These are phyloP conservation scores for Pipra filicauda DNA, from an alignment of 2,113 vertebrate species.

Conservation along the genomic window DNA sequence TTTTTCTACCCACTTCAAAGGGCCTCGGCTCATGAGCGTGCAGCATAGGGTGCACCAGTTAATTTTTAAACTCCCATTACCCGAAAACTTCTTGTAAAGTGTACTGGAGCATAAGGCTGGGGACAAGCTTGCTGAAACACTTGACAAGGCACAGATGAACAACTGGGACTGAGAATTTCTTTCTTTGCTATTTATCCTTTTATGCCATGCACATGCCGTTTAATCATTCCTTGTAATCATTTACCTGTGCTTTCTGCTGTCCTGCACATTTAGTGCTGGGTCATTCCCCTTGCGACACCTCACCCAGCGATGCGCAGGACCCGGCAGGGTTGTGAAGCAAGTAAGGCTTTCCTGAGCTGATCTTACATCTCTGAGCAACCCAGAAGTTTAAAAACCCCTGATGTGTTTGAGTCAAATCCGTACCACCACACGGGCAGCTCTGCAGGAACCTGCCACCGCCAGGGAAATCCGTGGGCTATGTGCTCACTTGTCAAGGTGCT, in stretches of 20 bases:
- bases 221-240: not conserved
- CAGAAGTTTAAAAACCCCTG: not conserved
- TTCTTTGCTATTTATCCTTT: not conserved
- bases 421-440: rapidly evolving
- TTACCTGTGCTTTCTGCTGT: not conserved
- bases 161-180: not conserved
- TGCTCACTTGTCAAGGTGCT: not conserved
- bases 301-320: rapidly evolving
- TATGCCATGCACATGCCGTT: not conserved
- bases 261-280: not conserved
- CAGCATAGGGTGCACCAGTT: constrained; percentile 16
- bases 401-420: rapidly evolving
- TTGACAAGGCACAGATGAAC: not conserved
- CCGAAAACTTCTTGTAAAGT: constrained; percentile 23
- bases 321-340: rapidly evolving
- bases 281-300: rapidly evolving
- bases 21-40: not conserved
- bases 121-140: not conserved
- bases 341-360: not conserved
- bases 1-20: constrained; percentile 51
- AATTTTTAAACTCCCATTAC: constrained; percentile 60
- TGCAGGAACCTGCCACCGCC: not conserved
- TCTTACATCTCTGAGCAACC: not conserved
- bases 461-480: rapidly evolving
- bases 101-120: not conserved